phyloP scores from a whole-genome alignment of 2,797 vertebrate species.

The Phalanger gymnotis region DNA sequence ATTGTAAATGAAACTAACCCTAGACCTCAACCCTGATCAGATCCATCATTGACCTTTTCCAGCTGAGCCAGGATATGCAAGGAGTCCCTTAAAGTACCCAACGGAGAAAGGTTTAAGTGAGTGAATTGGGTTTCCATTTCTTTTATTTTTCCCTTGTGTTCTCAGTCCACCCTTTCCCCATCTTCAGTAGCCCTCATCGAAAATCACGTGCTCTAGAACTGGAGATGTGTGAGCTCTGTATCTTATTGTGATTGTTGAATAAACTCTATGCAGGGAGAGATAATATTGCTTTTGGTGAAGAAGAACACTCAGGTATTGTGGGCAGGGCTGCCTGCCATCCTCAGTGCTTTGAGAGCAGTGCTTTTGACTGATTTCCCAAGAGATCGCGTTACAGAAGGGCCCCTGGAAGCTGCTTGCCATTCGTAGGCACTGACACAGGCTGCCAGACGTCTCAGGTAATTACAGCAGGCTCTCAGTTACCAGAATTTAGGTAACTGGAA shows the following conservation, averaged over 20 bases:
- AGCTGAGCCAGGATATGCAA: not conserved
- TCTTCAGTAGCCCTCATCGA: not conserved
- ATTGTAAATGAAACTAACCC: not conserved
- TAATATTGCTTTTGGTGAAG: not conserved
- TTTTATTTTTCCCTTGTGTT: not conserved
- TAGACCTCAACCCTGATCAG: rapidly evolving
- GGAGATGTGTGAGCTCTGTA: not conserved
- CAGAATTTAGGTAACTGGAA: not conserved
- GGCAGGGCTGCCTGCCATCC: not conserved
- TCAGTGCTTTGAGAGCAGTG: not conserved
- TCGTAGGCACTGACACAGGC: not conserved
- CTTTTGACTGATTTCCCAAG: not conserved
- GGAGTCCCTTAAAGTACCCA: slow-evolving; percentile 43
- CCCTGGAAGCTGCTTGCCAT: not conserved
- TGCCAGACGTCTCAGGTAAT: not conserved
- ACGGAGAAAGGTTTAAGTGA: not conserved
- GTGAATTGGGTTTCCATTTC: slow-evolving; percentile 39
- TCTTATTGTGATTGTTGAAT: not conserved
- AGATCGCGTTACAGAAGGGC: not conserved
- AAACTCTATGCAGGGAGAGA: not conserved
- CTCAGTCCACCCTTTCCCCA: not conserved
- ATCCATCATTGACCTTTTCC: not conserved
- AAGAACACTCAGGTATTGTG: not conserved
- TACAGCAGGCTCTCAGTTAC: not conserved
- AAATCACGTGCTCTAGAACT: not conserved